A percentile compares a stretch with the other conserved stretches of the same genome.
These are phyloP conservation scores for Coptotermes formosanus DNA, from an alignment of 1,140 invertebrate genomes.

Conservation along the genomic window DNA sequence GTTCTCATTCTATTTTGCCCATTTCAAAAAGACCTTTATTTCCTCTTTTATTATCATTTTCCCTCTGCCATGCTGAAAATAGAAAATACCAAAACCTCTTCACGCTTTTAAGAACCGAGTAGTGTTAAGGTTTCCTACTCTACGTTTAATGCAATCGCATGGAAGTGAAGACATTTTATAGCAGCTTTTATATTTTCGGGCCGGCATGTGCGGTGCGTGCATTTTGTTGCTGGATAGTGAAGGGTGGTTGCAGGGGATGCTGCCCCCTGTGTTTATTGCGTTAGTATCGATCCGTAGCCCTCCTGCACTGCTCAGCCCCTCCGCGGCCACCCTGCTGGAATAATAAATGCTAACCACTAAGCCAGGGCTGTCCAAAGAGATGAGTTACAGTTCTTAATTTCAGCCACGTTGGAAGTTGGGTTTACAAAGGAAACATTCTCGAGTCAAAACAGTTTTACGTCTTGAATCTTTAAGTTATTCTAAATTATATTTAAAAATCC, in stretches of 20 bases:
- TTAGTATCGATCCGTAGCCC: background rate
- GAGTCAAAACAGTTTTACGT: too few relatives aligned
- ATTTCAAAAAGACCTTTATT: background rate
- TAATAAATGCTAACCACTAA: slow-evolving; percentile 13
- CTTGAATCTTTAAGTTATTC: too few relatives aligned
- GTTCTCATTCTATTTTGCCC: background rate
- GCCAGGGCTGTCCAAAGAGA: background rate
- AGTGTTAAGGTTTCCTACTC: background rate
- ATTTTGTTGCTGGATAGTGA: background rate
- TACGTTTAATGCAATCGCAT: background rate
- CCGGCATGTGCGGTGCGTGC: background rate
- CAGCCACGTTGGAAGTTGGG: too few relatives aligned
- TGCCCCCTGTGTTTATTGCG: slow-evolving; percentile 8
- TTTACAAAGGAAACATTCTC: too few relatives aligned
- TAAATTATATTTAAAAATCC: too few relatives aligned
- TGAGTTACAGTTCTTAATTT: too few relatives aligned
- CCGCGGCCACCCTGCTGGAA: background rate
- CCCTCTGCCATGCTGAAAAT: background rate
- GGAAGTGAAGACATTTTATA: background rate
- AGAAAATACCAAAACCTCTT: background rate
- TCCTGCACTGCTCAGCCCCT: background rate
- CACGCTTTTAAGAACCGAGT: background rate
- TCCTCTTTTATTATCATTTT: background rate
- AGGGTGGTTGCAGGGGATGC: background rate
- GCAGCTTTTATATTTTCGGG: background rate